Conservation (phyloP, 2,113 vertebrate species). For the Tympanuchus pallidicinctus region DNA sequence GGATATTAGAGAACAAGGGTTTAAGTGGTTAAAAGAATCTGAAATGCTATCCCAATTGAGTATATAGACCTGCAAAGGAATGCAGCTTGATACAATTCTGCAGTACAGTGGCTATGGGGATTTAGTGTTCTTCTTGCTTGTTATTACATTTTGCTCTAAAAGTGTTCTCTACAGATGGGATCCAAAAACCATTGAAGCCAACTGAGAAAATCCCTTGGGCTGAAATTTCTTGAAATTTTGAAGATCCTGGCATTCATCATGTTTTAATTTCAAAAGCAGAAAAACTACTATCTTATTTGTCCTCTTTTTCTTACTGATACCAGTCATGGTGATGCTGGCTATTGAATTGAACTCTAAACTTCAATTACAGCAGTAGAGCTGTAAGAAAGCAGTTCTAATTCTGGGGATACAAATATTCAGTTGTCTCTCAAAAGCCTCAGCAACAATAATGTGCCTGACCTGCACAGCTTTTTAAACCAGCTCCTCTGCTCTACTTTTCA, state of each 20-base stretch:
- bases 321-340: not conserved
- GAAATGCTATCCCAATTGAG: not conserved
- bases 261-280: not conserved
- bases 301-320: not conserved
- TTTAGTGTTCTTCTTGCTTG: not conserved
- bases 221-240: not conserved
- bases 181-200: not conserved
- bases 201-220: not conserved
- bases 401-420: not conserved
- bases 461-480: not conserved
- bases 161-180: not conserved
- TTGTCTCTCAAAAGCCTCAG: not conserved
- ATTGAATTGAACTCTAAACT: constrained; percentile 1
- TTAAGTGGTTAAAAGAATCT: not conserved
- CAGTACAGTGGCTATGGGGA: not conserved
- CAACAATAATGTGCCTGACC: not conserved
- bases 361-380: not conserved
- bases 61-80: not conserved
- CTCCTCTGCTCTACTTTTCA: not conserved
- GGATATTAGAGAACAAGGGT: not conserved
- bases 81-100: not conserved
- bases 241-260: not conserved
- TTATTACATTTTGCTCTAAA: not conserved
- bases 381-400: constrained; percentile 15
- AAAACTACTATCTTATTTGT: not conserved